Evolutionary conservation across 2,888 invertebrate genomes (phyloP).

Genomic region (Neoscelio sp.): DNA sequence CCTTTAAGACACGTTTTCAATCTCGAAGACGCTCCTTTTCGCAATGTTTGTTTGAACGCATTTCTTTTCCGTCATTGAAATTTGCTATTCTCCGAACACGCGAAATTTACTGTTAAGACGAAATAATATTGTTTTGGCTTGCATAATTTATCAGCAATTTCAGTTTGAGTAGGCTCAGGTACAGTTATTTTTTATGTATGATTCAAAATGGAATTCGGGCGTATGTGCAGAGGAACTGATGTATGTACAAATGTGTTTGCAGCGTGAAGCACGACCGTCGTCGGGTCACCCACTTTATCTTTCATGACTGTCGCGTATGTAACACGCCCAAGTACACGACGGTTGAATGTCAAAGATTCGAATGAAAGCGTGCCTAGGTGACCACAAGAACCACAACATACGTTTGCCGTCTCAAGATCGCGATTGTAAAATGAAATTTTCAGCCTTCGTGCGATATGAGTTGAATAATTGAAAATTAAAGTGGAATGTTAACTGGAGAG

Average conservation of each 20-base stretch:
- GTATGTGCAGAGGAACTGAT: conserved; percentile 44
- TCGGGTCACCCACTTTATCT: conserved; percentile 75
- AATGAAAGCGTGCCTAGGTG: conserved; percentile 40
- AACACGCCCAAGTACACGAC: conserved; percentile 70
- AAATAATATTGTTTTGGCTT: conserved; percentile 18
- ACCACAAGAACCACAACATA: conserved; percentile 14
- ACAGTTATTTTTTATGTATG: conserved; percentile 65
- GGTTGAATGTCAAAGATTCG: conserved; percentile 65
- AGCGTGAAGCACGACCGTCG: conserved; percentile 56
- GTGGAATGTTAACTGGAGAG: background rate
- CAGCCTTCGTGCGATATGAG: conserved; percentile 1
- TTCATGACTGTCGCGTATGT: conserved; percentile 78
- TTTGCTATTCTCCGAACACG: conserved; percentile 16
- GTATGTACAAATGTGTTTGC: conserved; percentile 61
- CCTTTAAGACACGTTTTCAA: too few species aligned
- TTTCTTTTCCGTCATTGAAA: too few species aligned
- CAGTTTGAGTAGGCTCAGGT: conserved; percentile 33
- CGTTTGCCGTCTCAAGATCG: background rate
- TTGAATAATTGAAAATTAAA: too few species aligned
- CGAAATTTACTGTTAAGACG: conserved; percentile 40
- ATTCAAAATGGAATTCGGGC: conserved; percentile 34
- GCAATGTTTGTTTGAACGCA: too few species aligned
- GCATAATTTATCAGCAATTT: conserved; percentile 50
- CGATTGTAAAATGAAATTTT: conserved; percentile 17
- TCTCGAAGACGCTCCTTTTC: too few species aligned